Base-by-base conservation (phyloP, 1,140 invertebrate genomes). In the Hylaeus anthracinus region DNA sequence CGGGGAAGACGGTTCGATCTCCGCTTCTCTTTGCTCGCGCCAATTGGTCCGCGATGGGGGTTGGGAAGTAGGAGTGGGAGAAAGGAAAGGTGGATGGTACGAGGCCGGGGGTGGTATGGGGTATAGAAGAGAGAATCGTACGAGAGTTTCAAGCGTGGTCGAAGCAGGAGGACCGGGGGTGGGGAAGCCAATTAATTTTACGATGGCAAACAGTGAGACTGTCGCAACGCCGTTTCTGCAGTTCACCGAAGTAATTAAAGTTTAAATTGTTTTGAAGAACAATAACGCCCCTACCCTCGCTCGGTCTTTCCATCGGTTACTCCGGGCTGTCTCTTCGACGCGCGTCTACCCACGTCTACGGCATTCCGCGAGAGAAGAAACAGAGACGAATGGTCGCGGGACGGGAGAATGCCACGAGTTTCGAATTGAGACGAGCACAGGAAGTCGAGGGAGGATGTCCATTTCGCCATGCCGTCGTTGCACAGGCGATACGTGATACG, bases 261-360 rank as follows among this genome's bases (percentile, higher is more conserved):
- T 90, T 90, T 89, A 90, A 90, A 90, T 90, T 90, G 88, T 90
- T 90, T 90, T 90, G 88, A 90, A 90, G 88, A 90, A 90, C 88
- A 90, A 90, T 90, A 89, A 90, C 85, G 77, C 81, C 67, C 85
- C 79, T 69, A 60, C 73, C 48, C 53, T 61, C 70, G 41, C 53
- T 61, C 70, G 41, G 61, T 39, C 61, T 37, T 73, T n/a, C 48
- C 55, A 39, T 72, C 75, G 55, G 64, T 72, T 79, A 72, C 71
- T 55, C 65, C 26, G 15, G 37, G 10, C 37, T 80, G 72, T 80
- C 79, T 80, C 63, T 61, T 70, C 56, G 69, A 51, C 75, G 60
- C 41, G n/a, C 73, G 53, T 78, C 80, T 55, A 61, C 72, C 61
- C 71, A 45, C 76, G 48, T 79, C 65, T 41, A 37, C 74, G 37